Evolutionary conservation across 92 coral and sea anemone genomes (phyloP).

Genomic region (Plumapathes pennacea): DNA sequence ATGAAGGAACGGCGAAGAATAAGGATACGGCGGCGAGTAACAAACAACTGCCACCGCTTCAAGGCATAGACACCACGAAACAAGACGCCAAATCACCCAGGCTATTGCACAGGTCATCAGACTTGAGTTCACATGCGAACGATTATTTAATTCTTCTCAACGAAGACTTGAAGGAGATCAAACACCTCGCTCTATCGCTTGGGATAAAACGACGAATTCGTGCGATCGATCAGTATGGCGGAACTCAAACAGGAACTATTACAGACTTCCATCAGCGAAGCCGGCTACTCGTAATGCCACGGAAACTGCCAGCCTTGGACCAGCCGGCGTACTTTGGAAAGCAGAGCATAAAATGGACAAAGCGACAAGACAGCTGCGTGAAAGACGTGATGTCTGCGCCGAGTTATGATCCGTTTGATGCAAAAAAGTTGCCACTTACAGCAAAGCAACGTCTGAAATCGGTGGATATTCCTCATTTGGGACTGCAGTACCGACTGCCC

Average conservation of each 20-base stretch:
- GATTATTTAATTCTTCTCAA: constrained; percentile 41
- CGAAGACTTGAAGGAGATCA: constrained; percentile 57
- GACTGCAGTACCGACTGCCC: constrained; percentile 77
- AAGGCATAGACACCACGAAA: background rate
- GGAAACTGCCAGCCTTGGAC: no score
- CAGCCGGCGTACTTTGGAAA: no score
- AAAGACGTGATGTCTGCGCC: background rate
- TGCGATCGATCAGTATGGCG: no score
- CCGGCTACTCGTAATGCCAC: no score
- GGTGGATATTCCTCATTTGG: constrained; percentile 64
- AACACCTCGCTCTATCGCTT: constrained; percentile 59
- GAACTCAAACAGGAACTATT: no score
- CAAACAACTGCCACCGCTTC: constrained; percentile 41
- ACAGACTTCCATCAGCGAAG: no score
- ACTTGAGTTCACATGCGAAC: no score
- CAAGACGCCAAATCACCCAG: background rate
- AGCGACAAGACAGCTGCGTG: constrained; percentile 37
- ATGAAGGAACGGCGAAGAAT: constrained; percentile 2
- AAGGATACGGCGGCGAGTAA: background rate
- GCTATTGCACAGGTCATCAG: no score
- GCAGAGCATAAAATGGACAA: constrained; percentile 71
- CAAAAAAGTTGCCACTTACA: background rate
- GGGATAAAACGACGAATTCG: no score
- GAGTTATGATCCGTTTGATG: background rate
- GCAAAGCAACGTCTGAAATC: constrained; percentile 33